Evolutionary conservation across 1,140 invertebrate genomes (phyloP), one percentile per base, ranked within the genome.

Genomic region (Littorina saxatilis): DNA sequence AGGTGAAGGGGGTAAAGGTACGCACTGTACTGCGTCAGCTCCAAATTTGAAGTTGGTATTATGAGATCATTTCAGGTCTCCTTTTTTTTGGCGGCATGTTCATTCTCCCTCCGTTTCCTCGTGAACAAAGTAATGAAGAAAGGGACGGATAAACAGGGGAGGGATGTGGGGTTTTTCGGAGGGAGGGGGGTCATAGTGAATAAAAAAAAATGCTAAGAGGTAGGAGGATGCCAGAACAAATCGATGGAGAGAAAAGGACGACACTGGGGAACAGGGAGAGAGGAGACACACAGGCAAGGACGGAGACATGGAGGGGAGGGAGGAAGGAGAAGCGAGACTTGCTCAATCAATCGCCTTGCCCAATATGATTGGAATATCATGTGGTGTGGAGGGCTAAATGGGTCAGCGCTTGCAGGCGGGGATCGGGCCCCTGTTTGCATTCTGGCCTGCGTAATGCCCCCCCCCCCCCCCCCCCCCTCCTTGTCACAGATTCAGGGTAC

Each of bases 361-460:
- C 29, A 63, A 76, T 82, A 82, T 82, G 80, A 82, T 82, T 63
- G 73, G 80, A 63, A 76, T 82, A 82, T 82, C 80, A 82, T 82
- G 75, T 82, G 75, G 35, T 77, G 29, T 27, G 66, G 23, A 23
- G 70, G 66, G 50, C 63, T 68, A 80, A 73, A 80, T 80, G 79
- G 79, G 79, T 80, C 79, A 80, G 43, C 55, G 76, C 61, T 79
- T n/a, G 50, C 23, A 55, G 40, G 43, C 47, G 32, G 52, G n/a
- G 29, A 78, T 78, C 76, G 63, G 52, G n/a, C 63, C 37, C 37
- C 63, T 73, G 70, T 73, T 73, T 73, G 70, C 70, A 73, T 73
- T 73, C 43, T 73, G 37, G 70, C 37, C 32, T 32, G 66, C 7
- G 43, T 47, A 47, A 47, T 47, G 58, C 58, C n/a, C n/a, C n/a